Evolutionary conservation across 2,797 vertebrate species (phyloP).

Genomic region (Iguana delicatissima): DNA sequence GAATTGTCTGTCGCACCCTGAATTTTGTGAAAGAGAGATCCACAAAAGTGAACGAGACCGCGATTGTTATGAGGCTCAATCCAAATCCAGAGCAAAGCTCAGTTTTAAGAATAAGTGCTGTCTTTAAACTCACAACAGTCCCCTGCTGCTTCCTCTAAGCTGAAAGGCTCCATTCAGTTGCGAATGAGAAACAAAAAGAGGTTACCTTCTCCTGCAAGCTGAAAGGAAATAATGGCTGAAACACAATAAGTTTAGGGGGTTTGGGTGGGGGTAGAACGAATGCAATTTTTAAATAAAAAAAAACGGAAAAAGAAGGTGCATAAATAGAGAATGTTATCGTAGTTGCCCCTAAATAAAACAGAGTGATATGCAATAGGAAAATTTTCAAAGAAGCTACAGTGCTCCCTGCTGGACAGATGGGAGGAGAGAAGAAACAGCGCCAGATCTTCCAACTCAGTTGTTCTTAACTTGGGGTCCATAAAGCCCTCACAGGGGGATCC

Average conservation of each 20-base stretch:
- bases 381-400: not conserved
- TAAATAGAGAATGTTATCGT: not conserved
- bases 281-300: not conserved
- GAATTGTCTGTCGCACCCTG: not conserved
- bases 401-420: fast-evolving
- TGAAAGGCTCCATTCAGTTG: not conserved
- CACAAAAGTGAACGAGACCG: not conserved
- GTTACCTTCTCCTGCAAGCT: not conserved
- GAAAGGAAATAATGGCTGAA: too few species aligned
- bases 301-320: not conserved
- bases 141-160: not conserved
- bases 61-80: not conserved
- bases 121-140: too few species aligned
- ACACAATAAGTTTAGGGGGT: not conserved
- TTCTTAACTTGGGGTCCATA: too few species aligned
- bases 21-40: too few species aligned
- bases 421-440: too few species aligned
- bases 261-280: too few species aligned
- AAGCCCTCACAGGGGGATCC: too few species aligned
- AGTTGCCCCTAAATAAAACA: not conserved
- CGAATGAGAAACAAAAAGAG: not conserved
- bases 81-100: not conserved
- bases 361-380: not conserved
- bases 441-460: fast-evolving
- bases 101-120: not conserved